Evolutionary conservation across 2,888 invertebrate species (phyloP).

Genomic region (Emmelina monodactyla): DNA sequence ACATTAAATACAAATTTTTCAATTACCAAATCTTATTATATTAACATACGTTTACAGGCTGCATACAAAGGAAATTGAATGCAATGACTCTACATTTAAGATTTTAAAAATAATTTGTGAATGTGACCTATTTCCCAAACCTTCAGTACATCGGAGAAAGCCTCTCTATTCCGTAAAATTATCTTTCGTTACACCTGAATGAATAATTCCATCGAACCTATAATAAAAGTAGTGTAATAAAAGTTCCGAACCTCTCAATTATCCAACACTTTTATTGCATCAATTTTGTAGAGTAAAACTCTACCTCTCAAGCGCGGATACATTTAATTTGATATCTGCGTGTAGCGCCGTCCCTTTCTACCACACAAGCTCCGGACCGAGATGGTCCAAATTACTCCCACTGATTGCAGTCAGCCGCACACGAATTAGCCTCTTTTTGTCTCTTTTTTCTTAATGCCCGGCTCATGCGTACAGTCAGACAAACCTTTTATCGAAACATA

Average conservation of each 20-base stretch:
- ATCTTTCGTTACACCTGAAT: not conserved
- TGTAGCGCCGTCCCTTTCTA: slow-evolving; percentile 26
- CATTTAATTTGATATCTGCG: slow-evolving; percentile 52
- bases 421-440: slow-evolving; percentile 57
- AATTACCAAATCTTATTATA: no score
- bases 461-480: slow-evolving; percentile 43
- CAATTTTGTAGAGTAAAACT: slow-evolving; percentile 54
- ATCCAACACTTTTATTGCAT: slow-evolving; percentile 52
- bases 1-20: no score
- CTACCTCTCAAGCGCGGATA: slow-evolving; percentile 41
- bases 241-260: slow-evolving; percentile 48
- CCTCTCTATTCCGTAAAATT: no score
- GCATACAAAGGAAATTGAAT: no score
- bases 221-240: slow-evolving; percentile 20
- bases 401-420: slow-evolving; percentile 60
- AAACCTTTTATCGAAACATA: slow-evolving; percentile 58
- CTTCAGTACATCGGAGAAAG: no score
- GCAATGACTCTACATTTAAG: no score
- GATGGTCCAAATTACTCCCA: slow-evolving; percentile 49
- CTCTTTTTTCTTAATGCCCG: slow-evolving; percentile 50
- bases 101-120: no score
- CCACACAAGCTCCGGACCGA: slow-evolving; percentile 22
- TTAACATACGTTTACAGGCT: no score
- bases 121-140: no score
- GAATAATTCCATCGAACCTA: not conserved